Conservation (phyloP, 2,113 vertebrate genomes). For the Cricetomys ansorgei region DNA sequence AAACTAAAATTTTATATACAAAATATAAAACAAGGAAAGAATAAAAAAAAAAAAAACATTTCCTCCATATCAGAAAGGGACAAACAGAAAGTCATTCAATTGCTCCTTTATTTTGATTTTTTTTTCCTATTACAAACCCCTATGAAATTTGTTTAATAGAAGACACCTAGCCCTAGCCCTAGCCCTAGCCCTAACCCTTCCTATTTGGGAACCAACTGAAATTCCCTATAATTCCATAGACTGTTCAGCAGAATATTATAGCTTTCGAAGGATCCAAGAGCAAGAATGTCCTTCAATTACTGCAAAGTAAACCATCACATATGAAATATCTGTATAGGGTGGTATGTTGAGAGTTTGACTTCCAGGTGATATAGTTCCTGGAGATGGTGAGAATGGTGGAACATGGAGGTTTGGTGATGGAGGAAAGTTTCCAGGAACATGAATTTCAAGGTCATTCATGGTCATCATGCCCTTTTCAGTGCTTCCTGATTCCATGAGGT, state of each 20-base stretch:
- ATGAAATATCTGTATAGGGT: no score
- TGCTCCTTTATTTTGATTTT: neutral
- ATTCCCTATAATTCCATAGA: neutral
- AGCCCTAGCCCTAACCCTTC: neutral
- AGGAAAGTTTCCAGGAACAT: neutral
- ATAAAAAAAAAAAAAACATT: fast-evolving
- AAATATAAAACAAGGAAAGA: neutral
- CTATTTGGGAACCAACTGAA: neutral
- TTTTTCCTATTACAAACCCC: neutral
- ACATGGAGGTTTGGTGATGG: neutral
- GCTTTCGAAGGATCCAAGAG: neutral
- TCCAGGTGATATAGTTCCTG: neutral
- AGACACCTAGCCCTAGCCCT: neutral
- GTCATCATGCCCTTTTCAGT: neutral
- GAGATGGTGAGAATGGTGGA: neutral
- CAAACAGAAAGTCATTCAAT: neutral
- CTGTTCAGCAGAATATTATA: no score
- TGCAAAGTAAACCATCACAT: neutral
- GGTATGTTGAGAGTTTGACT: neutral
- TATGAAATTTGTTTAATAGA: neutral
- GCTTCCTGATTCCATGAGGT: neutral
- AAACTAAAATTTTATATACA: neutral
- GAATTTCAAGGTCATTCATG: neutral
- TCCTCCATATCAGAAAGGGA: neutral
- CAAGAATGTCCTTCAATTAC: neutral